Percentiles rank a stretch among this genome's conserved stretches.
phyloP scores from a whole-genome alignment of 2,888 invertebrate genomes.

The Polymixis lichenea region DNA sequence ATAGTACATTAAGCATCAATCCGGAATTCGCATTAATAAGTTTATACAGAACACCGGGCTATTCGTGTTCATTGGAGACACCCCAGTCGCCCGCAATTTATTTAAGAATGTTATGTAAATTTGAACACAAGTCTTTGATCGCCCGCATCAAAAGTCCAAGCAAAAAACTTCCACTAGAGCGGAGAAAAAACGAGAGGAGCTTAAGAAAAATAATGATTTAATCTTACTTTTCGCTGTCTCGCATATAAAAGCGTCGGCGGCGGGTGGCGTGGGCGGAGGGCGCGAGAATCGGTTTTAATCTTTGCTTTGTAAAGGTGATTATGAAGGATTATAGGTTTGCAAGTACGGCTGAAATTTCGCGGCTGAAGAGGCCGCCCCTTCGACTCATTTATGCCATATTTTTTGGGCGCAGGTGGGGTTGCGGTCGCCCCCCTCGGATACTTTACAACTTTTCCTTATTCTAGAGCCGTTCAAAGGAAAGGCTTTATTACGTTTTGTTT shows the following conservation, averaged over 20 bases:
- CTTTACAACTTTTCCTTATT: constrained; percentile 88
- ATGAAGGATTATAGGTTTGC: constrained; percentile 91
- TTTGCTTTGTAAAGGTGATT: constrained; percentile 92
- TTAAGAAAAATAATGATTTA: constrained; percentile 91
- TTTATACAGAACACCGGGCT: constrained; percentile 79
- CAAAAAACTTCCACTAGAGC: constrained; percentile 87
- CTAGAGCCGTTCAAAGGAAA: constrained; percentile 86
- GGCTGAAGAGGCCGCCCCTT: constrained; percentile 84
- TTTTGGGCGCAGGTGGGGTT: constrained; percentile 87
- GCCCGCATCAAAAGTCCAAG: constrained; percentile 90
- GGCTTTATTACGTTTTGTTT: constrained; percentile 85
- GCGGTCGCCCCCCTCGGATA: constrained; percentile 83
- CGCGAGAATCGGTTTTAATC: constrained; percentile 91
- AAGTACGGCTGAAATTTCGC: constrained; percentile 90
- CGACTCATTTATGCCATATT: constrained; percentile 87
- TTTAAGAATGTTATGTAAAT: constrained; percentile 91
- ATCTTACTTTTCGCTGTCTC: constrained; percentile 90
- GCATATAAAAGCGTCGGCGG: constrained; percentile 87
- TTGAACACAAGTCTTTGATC: constrained; percentile 91
- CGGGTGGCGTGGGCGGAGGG: constrained; percentile 76
- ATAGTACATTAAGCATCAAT: constrained; percentile 86
- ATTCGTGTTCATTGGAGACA: constrained; percentile 77
- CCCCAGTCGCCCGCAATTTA: constrained; percentile 86
- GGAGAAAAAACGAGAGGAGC: constrained; percentile 88
- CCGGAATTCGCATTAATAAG: constrained; percentile 85